Evolutionary conservation across 2,888 invertebrate species (phyloP), one percentile per base, ranked within the genome.

Genomic region (Agriopis leucophaearia): DNA sequence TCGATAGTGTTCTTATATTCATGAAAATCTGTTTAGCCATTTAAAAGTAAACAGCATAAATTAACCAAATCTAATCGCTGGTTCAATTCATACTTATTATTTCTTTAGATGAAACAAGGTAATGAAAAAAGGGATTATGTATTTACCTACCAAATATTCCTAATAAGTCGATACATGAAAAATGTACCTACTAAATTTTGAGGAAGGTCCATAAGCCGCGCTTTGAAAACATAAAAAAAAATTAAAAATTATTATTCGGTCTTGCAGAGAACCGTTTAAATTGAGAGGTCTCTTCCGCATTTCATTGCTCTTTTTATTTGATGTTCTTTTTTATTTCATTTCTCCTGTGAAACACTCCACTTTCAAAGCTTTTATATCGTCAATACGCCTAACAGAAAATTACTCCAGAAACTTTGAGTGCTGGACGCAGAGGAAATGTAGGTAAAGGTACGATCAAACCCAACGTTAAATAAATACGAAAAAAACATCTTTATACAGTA

Each of bases 181-280:
- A 58, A 58, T 52, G 12, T 27, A 35, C 15, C 15, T 55, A 9
- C 55, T 36, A 9, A 47, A 55, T 40, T 36, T 38, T 16, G 13
- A 54, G 45, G 38, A 15, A 52, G 40, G 13, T 50, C 13, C 44
- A 64, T 42, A 52, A 18, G 16, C 36, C 47, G 18, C 2, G 35
- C 16, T 36, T 35, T n/a, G 15, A 44, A 15, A 50, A 57, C 15
- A 52, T 52, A 58, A 64, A 64, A 57, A 58, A 50, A 58, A 27
- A 64, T 64, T 45, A 50, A 52, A 35, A 64, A 57, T 45, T 65
- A 60, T 59, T 60, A 60, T 44, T 60, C 55, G 55, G 54, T 59
- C 40, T 65, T 55, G 42, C 59, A 65, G 47, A 47, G 59, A 35
- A 60, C 47, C 42, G 55, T 65, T 65, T 65, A 47, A 64, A 59